Percentiles rank a stretch among this genome's conserved stretches.
Evolutionary conservation across 2,113 vertebrate species (phyloP).

Genomic region (Pomatorhinus ruficollis): DNA sequence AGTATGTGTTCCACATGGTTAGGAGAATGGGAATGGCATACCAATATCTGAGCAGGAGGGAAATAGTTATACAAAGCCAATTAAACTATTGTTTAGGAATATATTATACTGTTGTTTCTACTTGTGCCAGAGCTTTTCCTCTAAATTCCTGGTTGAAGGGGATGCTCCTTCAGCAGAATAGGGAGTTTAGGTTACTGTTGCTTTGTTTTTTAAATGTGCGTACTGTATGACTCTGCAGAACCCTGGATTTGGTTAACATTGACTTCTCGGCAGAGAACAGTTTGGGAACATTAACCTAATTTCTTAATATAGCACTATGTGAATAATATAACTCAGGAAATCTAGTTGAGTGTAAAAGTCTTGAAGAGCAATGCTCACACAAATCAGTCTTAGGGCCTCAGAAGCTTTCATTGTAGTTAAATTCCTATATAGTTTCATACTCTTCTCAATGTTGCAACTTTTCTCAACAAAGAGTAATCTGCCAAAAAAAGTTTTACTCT

Average conservation of each 20-base stretch:
- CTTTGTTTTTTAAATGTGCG: neutral
- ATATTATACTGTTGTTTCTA: neutral
- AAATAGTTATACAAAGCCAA: neutral
- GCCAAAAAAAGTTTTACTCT: neutral
- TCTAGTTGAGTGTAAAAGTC: neutral
- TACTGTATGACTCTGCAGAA: neutral
- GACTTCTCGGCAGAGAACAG: neutral
- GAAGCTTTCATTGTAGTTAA: neutral
- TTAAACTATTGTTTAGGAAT: neutral
- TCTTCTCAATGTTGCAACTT: neutral
- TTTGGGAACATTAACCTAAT: neutral
- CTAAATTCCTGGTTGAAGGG: neutral
- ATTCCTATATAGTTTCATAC: neutral
- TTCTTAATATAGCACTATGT: neutral
- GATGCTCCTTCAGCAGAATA: neutral
- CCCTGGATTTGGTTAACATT: neutral
- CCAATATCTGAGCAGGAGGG: neutral
- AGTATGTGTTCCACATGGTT: conserved; percentile 56
- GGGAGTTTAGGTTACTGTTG: neutral
- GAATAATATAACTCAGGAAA: neutral
- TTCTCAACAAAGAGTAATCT: neutral
- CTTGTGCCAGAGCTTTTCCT: neutral
- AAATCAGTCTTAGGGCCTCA: neutral
- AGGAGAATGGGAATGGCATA: neutral
- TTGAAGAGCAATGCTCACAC: neutral